Evolutionary conservation across 2,113 vertebrate genomes (phyloP), one percentile per base, ranked within the genome.

Genomic region (Gobiocypris rarus): DNA sequence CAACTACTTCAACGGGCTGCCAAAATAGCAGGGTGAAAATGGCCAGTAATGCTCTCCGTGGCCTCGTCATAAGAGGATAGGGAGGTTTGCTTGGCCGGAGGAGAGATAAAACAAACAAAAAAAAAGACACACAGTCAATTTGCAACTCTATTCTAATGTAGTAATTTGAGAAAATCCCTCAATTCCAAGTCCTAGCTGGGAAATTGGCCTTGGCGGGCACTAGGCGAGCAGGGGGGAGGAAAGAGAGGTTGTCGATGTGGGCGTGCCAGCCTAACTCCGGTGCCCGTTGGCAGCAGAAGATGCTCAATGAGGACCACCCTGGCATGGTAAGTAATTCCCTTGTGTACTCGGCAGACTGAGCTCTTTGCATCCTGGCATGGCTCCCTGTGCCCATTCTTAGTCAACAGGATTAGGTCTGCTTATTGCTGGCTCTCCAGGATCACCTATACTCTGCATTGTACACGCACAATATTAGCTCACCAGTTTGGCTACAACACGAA

Each of bases 371-470:
- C 83, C 90, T 95, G 94, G 94, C 93, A 93, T 85, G 86, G 89
- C 88, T 94, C 92, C 92, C 90, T 83, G 61, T 92, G 88, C 92
- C 91, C 93, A 93, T 94, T 94, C 94, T 93, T 92, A 93, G 83
- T 89, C 89, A 90, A 91, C 90, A 89, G 91, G 91, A 92, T 92
- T 92, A 92, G 87, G 84, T 82, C 82, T 89, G 90, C 89, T 90
- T 91, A 88, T 88, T 85, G 79, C 87, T 84, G 88, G 85, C 89
- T 90, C 90, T 90, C 71, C 69, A 86, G 89, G 88, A 92, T 91
- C 89, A 91, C 91, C 90, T 90, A 84, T 84, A 87, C 88, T 82
- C 73, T 11, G 89, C 86, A 93, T 93, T 94, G 90, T 93, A 90
- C 86, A 79, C 71, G 89, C 88, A 92, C 92, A 93, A 92, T 93